Conservation (phyloP, 2,113 vertebrate genomes). For the Alouatta palliata region DNA sequence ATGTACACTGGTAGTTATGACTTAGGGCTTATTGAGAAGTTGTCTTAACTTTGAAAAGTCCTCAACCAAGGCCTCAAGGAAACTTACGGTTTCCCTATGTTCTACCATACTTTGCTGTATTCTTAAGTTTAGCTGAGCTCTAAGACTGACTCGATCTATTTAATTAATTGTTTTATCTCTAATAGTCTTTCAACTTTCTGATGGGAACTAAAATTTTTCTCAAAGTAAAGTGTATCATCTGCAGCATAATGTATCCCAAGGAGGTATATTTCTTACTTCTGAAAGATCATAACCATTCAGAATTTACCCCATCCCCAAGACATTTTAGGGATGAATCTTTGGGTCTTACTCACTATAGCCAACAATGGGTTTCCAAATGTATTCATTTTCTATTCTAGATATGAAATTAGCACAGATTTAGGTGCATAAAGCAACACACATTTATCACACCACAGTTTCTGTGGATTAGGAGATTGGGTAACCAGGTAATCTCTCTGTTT, state of each 20-base stretch:
- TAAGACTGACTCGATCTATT: background rate
- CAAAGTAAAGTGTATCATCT: background rate
- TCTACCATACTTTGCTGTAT: background rate
- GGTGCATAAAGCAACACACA: background rate
- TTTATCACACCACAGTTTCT: background rate
- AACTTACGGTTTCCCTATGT: background rate
- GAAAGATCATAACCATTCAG: background rate
- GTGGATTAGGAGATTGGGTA: background rate
- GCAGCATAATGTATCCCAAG: background rate
- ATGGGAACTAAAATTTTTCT: background rate
- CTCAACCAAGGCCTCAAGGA: background rate
- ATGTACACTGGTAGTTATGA: background rate
- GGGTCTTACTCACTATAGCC: background rate
- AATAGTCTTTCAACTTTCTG: background rate
- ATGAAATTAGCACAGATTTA: background rate
- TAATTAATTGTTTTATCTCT: background rate
- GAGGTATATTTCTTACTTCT: background rate
- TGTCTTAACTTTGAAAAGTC: background rate
- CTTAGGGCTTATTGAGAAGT: background rate
- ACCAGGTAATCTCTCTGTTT: background rate
- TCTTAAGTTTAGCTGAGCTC: background rate
- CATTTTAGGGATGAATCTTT: background rate
- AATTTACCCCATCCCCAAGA: background rate
- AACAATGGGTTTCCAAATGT: background rate
- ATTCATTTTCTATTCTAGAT: background rate